Evolutionary conservation across 1,140 invertebrate genomes (phyloP).

Genomic region (Mamestra configurata): DNA sequence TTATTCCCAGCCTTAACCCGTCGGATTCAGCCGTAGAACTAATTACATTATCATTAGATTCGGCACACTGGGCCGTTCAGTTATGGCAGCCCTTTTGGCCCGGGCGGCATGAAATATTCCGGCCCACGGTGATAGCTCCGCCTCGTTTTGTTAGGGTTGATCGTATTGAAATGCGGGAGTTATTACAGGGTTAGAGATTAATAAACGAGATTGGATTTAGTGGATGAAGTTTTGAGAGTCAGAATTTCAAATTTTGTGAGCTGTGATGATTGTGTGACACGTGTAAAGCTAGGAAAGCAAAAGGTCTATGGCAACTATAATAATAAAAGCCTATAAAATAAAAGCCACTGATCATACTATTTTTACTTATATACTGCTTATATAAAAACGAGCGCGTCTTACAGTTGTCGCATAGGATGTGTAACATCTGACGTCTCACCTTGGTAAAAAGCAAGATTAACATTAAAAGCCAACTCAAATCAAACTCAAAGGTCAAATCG

Average conservation of each 20-base stretch:
- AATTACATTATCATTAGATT: conserved; percentile 79
- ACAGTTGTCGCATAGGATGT: too few species aligned
- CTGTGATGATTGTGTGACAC: background rate
- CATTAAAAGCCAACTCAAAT: too few species aligned
- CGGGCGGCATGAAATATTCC: conserved; percentile 45
- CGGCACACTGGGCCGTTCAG: conserved; percentile 65
- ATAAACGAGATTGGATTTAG: conserved; percentile 42
- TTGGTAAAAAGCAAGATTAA: too few species aligned
- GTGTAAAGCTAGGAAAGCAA: background rate
- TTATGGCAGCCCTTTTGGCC: conserved; percentile 45
- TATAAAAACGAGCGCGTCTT: too few species aligned
- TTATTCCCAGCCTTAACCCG: conserved; percentile 40
- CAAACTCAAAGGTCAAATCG: too few species aligned
- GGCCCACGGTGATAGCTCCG: conserved; percentile 39
- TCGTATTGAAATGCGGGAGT: conserved; percentile 34
- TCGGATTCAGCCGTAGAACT: conserved; percentile 64
- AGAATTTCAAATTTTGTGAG: conserved; percentile 25
- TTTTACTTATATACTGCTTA: too few species aligned
- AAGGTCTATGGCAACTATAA: too few species aligned
- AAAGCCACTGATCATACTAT: too few species aligned
- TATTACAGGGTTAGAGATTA: conserved; percentile 35
- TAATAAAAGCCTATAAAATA: too few species aligned
- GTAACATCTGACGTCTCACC: too few species aligned
- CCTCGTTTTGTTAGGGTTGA: conserved; percentile 35
- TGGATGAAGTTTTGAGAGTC: conserved; percentile 21